Percentiles rank a stretch among this genome's conserved stretches.
Evolutionary conservation across 2,888 invertebrate species (phyloP).

Genomic region (Strigamia crassipes): DNA sequence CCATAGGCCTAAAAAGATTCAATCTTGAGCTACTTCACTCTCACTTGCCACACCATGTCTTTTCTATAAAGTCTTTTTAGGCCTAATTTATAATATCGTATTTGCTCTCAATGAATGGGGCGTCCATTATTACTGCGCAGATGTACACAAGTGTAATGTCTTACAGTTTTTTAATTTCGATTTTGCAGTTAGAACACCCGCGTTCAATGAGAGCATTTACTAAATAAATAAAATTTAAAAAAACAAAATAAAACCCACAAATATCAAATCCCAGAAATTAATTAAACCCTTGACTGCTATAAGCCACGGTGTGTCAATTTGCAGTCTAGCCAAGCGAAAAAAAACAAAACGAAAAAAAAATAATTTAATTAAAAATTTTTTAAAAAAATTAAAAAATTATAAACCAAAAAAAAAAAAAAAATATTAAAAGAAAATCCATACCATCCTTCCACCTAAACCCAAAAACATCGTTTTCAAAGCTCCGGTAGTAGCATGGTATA

Average conservation of each 20-base stretch:
- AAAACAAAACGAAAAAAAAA: not conserved
- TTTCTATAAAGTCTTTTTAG: constrained; percentile 12
- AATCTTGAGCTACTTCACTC: constrained; percentile 36
- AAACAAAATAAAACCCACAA: not conserved
- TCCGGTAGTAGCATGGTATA: constrained; percentile 2
- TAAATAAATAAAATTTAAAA: not conserved
- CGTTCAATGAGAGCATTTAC: too few species aligned
- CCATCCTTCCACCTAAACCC: not conserved
- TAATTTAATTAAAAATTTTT: not conserved
- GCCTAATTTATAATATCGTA: not conserved
- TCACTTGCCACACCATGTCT: constrained; percentile 38
- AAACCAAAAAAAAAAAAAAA: not conserved
- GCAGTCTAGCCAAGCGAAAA: not conserved
- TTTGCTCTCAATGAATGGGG: too few species aligned
- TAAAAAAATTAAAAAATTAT: not conserved
- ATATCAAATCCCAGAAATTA: not conserved
- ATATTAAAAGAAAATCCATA: constrained; percentile 13
- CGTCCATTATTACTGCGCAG: too few species aligned
- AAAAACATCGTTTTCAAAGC: not conserved
- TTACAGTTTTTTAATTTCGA: too few species aligned
- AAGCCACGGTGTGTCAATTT: constrained; percentile 25
- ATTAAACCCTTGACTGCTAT: not conserved
- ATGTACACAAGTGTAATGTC: too few species aligned
- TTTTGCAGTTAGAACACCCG: too few species aligned
- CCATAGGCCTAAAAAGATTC: constrained; percentile 17